phyloP scores from a whole-genome alignment of 2,113 vertebrate species.

The Pteruthius melanotis region DNA sequence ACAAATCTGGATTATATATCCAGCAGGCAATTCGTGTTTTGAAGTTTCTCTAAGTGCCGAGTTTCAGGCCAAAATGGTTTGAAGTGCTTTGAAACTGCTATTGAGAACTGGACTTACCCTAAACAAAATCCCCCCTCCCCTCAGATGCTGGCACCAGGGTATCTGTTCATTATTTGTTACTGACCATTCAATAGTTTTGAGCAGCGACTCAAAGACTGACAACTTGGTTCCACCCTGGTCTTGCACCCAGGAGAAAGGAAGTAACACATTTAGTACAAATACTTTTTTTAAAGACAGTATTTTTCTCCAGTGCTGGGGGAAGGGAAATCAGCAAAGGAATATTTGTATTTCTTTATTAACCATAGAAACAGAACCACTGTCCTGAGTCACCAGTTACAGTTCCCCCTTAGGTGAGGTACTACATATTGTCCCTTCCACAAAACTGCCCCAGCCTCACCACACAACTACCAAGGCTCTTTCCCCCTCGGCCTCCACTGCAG shows the following conservation, averaged over 20 bases:
- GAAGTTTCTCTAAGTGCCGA: background rate
- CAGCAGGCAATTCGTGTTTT: background rate
- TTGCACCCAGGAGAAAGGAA: background rate
- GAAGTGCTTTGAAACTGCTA: background rate
- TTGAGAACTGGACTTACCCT: background rate
- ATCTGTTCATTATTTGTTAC: background rate
- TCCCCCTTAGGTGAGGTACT: background rate
- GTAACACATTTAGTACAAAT: background rate
- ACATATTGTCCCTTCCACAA: background rate
- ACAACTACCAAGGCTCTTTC: background rate
- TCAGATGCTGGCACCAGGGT: background rate
- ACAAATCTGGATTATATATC: rapidly evolving
- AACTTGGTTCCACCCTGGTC: background rate
- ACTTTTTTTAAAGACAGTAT: background rate
- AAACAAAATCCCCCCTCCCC: background rate
- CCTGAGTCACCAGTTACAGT: background rate
- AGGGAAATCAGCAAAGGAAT: background rate
- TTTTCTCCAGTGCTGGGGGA: background rate
- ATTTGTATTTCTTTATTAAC: background rate
- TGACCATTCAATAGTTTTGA: background rate
- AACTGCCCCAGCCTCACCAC: background rate
- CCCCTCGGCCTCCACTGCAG: background rate
- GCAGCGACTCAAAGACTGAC: background rate
- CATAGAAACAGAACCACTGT: background rate
- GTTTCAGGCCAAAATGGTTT: background rate